These are phyloP conservation scores for Hemibagrus guttatus DNA, from an alignment of 2,797 vertebrate genomes.

Conservation along the genomic window DNA sequence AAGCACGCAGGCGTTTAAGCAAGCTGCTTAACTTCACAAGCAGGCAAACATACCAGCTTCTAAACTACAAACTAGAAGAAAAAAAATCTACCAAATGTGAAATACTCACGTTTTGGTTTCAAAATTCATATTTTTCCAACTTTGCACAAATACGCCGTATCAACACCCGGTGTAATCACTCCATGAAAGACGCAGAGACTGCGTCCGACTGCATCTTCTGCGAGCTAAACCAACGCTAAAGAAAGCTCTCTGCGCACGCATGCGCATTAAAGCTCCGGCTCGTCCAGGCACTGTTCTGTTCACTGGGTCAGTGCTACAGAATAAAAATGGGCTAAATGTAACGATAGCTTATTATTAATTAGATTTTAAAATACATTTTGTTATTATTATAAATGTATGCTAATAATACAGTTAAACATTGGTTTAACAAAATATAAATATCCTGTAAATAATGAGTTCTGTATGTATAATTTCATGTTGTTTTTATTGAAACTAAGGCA, in stretches of 20 bases:
- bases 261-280: not conserved
- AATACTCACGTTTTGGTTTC: conserved; percentile 19
- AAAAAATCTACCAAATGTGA: not conserved
- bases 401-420: too few species aligned
- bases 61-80: not conserved
- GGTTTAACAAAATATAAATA: too few species aligned
- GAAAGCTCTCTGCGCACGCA: not conserved
- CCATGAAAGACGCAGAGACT: not conserved
- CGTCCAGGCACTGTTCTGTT: not conserved
- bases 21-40: not conserved
- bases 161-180: not conserved
- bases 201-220: not conserved
- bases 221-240: not conserved
- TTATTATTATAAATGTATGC: not conserved
- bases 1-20: not conserved
- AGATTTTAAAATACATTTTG: not conserved
- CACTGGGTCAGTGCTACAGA: not conserved
- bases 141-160: not conserved
- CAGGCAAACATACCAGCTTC: not conserved
- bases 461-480: not conserved
- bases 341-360: not conserved
- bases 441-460: not conserved
- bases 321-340: not conserved
- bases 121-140: not conserved
- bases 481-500: not conserved